Percentiles rank a stretch among this genome's conserved stretches.
phyloP scores from a whole-genome alignment of 2,113 vertebrate genomes.

The Pelecanus crispus region DNA sequence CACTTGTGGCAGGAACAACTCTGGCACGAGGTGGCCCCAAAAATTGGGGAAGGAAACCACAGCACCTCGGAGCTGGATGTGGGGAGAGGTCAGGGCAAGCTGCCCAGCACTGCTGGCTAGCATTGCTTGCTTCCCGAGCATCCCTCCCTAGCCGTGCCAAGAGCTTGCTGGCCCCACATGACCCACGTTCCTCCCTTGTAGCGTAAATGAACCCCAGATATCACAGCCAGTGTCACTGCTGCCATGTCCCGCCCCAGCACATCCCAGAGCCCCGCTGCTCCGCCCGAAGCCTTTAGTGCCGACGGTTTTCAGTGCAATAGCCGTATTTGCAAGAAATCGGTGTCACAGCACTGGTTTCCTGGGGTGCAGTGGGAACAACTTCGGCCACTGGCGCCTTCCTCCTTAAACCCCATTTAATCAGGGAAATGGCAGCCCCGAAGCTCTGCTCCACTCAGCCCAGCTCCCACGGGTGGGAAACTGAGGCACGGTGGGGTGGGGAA shows the following conservation, averaged over 20 bases:
- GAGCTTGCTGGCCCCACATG: not conserved
- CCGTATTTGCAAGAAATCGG: not conserved
- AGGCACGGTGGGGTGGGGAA: not conserved
- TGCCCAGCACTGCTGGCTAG: not conserved
- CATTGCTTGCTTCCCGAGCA: not conserved
- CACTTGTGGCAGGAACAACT: rapidly evolving
- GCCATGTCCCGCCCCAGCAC: not conserved
- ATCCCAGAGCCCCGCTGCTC: not conserved
- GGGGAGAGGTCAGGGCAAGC: not conserved
- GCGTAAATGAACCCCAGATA: not conserved
- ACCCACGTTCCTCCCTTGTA: not conserved
- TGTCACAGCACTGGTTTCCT: rapidly evolving
- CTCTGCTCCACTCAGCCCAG: not conserved
- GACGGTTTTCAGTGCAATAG: rapidly evolving
- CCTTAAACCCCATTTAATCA: not conserved
- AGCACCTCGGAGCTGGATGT: not conserved
- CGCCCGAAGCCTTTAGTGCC: rapidly evolving
- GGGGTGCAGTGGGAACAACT: rapidly evolving
- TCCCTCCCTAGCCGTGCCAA: not conserved
- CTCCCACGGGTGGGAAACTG: not conserved
- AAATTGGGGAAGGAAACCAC: not conserved
- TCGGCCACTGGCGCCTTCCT: rapidly evolving
- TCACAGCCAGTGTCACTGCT: rapidly evolving
- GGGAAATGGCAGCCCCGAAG: not conserved
- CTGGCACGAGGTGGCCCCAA: rapidly evolving